Percentiles rank a stretch among this genome's conserved stretches.
Conservation (phyloP, 2,888 invertebrate species). For the Periphyllus acericola region DNA sequence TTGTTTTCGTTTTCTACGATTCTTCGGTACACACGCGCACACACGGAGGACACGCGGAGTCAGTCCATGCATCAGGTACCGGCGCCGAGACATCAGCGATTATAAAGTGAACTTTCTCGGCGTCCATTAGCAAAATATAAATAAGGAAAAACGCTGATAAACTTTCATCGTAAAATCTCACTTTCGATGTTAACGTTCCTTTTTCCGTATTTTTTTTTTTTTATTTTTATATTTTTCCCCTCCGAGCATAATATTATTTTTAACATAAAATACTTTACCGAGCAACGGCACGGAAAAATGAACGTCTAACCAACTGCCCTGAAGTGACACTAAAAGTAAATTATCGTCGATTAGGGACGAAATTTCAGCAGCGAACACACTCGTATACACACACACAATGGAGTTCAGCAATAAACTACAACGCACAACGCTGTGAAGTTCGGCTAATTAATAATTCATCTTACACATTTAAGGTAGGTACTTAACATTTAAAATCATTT, state of each 20-base stretch:
- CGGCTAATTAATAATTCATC: constrained; percentile 39
- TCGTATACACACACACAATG: not conserved
- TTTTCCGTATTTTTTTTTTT: not conserved
- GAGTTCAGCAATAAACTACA: not conserved
- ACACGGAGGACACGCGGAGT: not conserved
- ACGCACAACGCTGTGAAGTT: not conserved
- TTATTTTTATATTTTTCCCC: constrained; percentile 23
- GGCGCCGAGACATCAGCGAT: constrained; percentile 9
- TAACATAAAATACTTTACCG: constrained; percentile 31
- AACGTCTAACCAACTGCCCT: constrained; percentile 31
- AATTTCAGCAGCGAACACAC: constrained; percentile 5
- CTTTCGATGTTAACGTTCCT: constrained; percentile 5
- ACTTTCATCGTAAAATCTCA: constrained; percentile 57
- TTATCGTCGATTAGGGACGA: constrained; percentile 49
- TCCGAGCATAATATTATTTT: constrained; percentile 28
- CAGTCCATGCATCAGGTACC: not conserved
- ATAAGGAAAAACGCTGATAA: constrained; percentile 31
- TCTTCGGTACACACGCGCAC: not conserved
- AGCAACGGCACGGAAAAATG: constrained; percentile 40
- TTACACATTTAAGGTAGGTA: not conserved
- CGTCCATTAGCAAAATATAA: constrained; percentile 50
- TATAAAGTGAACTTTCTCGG: constrained; percentile 26
- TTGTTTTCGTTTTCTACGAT: constrained; percentile 43
- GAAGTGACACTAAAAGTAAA: constrained; percentile 50
- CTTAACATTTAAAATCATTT: not conserved